phyloP scores from a whole-genome alignment of 2,888 invertebrate species.

The Frankliniella intonsa region DNA sequence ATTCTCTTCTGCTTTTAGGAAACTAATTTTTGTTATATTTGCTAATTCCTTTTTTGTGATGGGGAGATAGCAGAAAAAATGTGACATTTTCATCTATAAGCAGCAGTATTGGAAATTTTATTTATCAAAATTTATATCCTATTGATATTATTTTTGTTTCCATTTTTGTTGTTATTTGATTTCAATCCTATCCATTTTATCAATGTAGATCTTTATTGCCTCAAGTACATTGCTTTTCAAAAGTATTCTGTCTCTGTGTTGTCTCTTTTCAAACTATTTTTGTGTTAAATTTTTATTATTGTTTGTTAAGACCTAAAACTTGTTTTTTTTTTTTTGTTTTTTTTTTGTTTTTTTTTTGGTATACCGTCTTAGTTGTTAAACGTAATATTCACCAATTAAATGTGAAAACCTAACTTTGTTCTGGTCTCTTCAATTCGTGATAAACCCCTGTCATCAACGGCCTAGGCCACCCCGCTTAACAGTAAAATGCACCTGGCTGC shows the following conservation, averaged over 20 bases:
- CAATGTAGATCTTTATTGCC: not conserved
- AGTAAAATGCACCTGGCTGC: not conserved
- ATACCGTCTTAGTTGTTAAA: not conserved
- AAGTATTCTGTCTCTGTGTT: not conserved
- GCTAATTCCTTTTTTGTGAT: not conserved
- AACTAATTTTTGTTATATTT: not conserved
- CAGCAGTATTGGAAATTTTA: no score
- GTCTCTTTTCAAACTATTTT: constrained; percentile 9
- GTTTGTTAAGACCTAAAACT: constrained; percentile 1
- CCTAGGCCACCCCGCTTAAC: not conserved
- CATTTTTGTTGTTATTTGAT: no score
- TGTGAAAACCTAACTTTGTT: not conserved
- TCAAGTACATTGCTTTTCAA: not conserved
- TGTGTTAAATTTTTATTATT: not conserved
- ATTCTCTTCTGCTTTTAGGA: not conserved
- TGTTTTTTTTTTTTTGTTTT: not conserved
- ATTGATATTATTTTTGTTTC: no score
- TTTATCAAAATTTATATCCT: no score
- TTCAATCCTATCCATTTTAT: not conserved
- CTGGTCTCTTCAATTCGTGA: not conserved
- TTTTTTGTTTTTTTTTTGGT: not conserved
- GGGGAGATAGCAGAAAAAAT: no score
- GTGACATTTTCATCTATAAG: no score
- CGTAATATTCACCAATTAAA: not conserved
- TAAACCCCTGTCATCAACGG: not conserved